Evolutionary conservation across 2,888 invertebrate species (phyloP).

Genomic region (Dendrolimus pini): DNA sequence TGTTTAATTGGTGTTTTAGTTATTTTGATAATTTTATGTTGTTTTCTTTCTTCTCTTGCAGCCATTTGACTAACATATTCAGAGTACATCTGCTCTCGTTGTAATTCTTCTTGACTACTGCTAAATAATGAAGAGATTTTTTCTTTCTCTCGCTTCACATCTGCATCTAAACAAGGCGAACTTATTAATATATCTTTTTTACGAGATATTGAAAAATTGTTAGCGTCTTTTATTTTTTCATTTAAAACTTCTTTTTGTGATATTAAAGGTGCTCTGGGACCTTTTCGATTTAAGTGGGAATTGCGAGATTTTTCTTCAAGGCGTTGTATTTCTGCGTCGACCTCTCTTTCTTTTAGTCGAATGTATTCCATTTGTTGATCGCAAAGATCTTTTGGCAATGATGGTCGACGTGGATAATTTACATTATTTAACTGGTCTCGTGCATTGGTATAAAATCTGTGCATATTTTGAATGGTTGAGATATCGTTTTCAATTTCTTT

Average conservation of each 20-base stretch:
- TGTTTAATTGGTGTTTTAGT: conserved; percentile 69
- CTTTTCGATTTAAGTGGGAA: conserved; percentile 24
- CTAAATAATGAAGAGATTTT: conserved; percentile 58
- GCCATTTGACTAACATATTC: conserved; percentile 89
- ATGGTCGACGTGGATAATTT: conserved; percentile 63
- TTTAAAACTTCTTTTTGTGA: conserved; percentile 44
- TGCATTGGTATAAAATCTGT: conserved; percentile 46
- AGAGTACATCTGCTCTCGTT: conserved; percentile 89
- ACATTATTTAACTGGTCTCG: conserved; percentile 31
- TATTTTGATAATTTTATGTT: conserved; percentile 88
- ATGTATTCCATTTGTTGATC: conserved; percentile 81
- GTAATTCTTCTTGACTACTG: conserved; percentile 83
- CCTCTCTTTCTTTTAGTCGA: conserved; percentile 80
- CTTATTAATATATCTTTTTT: conserved; percentile 59
- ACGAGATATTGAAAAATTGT: conserved; percentile 57
- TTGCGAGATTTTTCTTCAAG: conserved; percentile 74
- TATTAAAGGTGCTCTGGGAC: conserved; percentile 56
- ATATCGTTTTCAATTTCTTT: conserved; percentile 68
- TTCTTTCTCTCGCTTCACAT: conserved; percentile 28
- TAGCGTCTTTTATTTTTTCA: conserved; percentile 32
- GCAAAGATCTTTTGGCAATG: conserved; percentile 80
- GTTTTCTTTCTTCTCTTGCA: conserved; percentile 85
- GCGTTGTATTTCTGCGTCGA: conserved; percentile 79
- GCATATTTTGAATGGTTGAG: conserved; percentile 66
- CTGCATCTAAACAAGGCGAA: conserved; percentile 20